Percentiles rank a stretch among this genome's conserved stretches.
Evolutionary conservation across 2,888 invertebrate genomes (phyloP).

Genomic region (Tuberolachnus salignus): DNA sequence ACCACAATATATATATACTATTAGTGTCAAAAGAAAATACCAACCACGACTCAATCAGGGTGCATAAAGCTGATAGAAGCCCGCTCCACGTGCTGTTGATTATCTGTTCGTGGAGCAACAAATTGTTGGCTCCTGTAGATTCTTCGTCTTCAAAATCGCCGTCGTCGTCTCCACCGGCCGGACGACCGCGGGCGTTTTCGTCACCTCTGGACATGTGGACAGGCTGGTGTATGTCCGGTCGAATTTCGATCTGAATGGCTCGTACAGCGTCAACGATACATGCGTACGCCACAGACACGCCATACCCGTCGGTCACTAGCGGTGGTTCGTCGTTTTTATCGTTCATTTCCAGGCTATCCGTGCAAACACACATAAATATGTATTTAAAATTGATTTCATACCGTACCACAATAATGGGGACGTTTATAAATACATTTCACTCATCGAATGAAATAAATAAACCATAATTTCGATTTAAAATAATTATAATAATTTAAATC

Average conservation of each 20-base stretch:
- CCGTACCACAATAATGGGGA: too few species aligned
- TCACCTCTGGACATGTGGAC: neutral
- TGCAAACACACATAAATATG: neutral
- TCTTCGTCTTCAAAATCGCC: constrained; percentile 58
- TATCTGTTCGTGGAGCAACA: constrained; percentile 71
- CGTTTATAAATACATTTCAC: neutral
- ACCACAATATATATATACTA: constrained; percentile 29
- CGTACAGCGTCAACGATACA: constrained; percentile 90
- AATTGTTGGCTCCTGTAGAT: constrained; percentile 10
- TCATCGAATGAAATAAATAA: too few species aligned
- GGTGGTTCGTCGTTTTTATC: constrained; percentile 96
- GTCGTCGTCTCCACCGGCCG: neutral
- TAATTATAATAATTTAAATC: too few species aligned
- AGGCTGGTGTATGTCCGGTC: constrained; percentile 60
- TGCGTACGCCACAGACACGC: constrained; percentile 93
- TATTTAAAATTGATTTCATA: too few species aligned
- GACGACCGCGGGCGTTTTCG: neutral
- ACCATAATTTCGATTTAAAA: too few species aligned
- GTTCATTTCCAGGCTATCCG: constrained; percentile 86
- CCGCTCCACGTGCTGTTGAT: constrained; percentile 96
- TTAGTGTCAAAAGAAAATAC: constrained; percentile 7
- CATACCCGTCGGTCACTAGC: constrained; percentile 93
- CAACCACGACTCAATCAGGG: constrained; percentile 87
- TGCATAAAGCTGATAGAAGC: constrained; percentile 85
- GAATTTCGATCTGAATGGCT: constrained; percentile 77